phyloP scores from a whole-genome alignment of 2,797 vertebrate genomes.

The Characodon lateralis region DNA sequence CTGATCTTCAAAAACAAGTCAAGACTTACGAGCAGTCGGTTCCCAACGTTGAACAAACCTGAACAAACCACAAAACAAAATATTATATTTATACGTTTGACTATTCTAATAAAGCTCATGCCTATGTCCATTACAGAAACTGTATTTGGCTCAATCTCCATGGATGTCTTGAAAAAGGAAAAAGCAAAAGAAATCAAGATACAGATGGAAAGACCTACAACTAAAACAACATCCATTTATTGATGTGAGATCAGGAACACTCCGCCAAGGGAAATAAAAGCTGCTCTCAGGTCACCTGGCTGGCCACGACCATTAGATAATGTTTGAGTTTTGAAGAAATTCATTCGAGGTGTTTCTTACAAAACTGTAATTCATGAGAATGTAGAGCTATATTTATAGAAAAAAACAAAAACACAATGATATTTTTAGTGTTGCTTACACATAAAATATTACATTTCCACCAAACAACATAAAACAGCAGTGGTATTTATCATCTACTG shows the following conservation, averaged over 20 bases:
- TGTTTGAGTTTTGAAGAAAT: neutral
- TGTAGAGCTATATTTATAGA: neutral
- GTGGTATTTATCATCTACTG: neutral
- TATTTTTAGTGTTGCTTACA: neutral
- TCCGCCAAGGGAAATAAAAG: neutral
- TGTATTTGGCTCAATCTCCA: neutral
- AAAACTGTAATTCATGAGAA: neutral
- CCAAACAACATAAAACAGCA: neutral
- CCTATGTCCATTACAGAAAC: neutral
- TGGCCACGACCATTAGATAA: neutral
- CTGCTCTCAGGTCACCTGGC: neutral
- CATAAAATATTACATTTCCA: neutral
- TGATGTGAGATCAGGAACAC: neutral
- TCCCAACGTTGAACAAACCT: slow-evolving; percentile 98
- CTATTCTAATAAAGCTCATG: neutral
- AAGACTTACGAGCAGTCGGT: slow-evolving; percentile 92
- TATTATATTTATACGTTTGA: neutral
- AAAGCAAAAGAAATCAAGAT: neutral
- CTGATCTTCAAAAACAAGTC: slow-evolving; percentile 94
- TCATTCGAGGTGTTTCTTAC: neutral
- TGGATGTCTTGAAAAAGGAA: neutral
- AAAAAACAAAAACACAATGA: neutral
- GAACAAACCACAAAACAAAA: slow-evolving; percentile 6
- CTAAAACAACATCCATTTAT: neutral
- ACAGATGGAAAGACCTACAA: neutral